Percentiles rank a stretch among this genome's conserved stretches.
Evolutionary conservation across 2,797 vertebrate genomes (phyloP).

Genomic region (Somateria mollissima): DNA sequence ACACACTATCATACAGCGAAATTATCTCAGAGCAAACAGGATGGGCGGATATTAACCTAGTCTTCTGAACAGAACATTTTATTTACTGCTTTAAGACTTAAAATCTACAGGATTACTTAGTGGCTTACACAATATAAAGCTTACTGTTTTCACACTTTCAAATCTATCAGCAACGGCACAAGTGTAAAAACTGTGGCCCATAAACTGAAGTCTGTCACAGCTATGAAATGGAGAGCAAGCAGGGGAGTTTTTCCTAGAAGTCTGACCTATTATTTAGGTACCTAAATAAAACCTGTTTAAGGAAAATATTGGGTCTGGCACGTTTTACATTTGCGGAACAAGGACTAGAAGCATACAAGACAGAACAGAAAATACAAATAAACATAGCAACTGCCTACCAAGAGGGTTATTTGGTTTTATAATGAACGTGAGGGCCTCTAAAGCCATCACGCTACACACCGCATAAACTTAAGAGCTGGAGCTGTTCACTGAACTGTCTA

Average conservation of each 20-base stretch:
- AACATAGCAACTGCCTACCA: neutral
- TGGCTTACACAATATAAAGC: neutral
- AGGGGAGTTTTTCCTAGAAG: constrained; percentile 20
- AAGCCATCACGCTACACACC: neutral
- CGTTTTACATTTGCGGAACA: neutral
- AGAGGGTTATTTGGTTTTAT: neutral
- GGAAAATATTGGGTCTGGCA: neutral
- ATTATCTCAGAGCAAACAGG: neutral
- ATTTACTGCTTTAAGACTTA: neutral
- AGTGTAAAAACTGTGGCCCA: constrained; percentile 3
- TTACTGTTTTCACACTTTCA: neutral
- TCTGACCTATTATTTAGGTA: constrained; percentile 6
- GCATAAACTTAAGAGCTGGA: neutral
- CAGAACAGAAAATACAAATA: neutral
- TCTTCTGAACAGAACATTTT: neutral
- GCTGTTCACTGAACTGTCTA: neutral
- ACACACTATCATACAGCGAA: neutral
- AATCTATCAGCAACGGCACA: neutral
- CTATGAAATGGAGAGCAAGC: neutral
- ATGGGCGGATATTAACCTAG: neutral
- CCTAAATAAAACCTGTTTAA: constrained; percentile 1
- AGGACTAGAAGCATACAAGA: neutral
- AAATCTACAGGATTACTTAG: neutral
- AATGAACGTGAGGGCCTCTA: neutral
- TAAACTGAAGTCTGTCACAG: neutral